These are phyloP conservation scores for Patella ulyssiponensis DNA, from an alignment of 2,888 invertebrate genomes.

Conservation along the genomic window DNA sequence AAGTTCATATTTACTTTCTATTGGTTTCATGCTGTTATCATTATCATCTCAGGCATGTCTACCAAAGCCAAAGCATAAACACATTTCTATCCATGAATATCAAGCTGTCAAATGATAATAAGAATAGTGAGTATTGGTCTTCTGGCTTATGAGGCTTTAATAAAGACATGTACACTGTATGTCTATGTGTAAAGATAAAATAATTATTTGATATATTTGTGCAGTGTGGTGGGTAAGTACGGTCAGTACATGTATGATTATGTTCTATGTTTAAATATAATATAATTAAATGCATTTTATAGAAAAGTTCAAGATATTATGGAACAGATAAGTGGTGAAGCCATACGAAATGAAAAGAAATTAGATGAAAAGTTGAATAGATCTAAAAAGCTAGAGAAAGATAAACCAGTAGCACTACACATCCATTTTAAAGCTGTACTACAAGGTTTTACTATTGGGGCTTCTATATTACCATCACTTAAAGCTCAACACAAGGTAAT, in stretches of 20 bases:
- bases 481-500: conserved; percentile 90
- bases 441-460: conserved; percentile 89
- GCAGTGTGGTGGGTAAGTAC: no score
- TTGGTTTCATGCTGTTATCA: neutral
- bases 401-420: conserved; percentile 49
- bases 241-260: no score
- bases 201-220: no score
- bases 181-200: no score
- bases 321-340: conserved; percentile 40
- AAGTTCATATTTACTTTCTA: no score
- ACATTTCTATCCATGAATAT: no score
- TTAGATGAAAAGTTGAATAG: conserved; percentile 32
- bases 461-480: conserved; percentile 94
- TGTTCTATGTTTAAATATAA: no score
- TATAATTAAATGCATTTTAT: neutral
- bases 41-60: neutral
- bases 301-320: conserved; percentile 40
- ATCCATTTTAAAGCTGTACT: conserved; percentile 74
- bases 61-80: no score
- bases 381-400: conserved; percentile 4
- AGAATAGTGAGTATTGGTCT: no score
- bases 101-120: no score
- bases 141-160: no score
- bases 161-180: no score
- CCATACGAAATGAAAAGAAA: conserved; percentile 40